A percentile compares a stretch with the other conserved stretches of the same genome.
These are phyloP conservation scores for sheep (Ovis aries) DNA, from an alignment of 2,113 vertebrate genomes.

Conservation along the genomic window ARS-UI_Ramb_v3.0 NC_056076.1:45821501-45822000, in stretches of 20 bases:
- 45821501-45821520: neutral
- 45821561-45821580: neutral
- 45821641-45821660: neutral
- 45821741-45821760: neutral
- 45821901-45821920: neutral
- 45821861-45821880: rapidly evolving
- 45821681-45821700: neutral
- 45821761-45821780: rapidly evolving
- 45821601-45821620: neutral
- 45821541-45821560: no score
- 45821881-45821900: rapidly evolving
- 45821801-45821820: neutral
- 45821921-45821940: neutral
- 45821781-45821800: neutral
- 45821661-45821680: neutral
- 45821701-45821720: neutral
- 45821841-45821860: neutral
- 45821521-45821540: neutral
- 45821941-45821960: neutral
- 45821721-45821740: rapidly evolving
- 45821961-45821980: neutral
- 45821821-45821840: neutral
- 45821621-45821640: rapidly evolving
- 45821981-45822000: neutral
- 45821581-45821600: neutral